Evolutionary conservation across 2,888 invertebrate genomes (phyloP), one percentile per base, ranked within the genome.

Genomic region (Tyria jacobaeae): DNA sequence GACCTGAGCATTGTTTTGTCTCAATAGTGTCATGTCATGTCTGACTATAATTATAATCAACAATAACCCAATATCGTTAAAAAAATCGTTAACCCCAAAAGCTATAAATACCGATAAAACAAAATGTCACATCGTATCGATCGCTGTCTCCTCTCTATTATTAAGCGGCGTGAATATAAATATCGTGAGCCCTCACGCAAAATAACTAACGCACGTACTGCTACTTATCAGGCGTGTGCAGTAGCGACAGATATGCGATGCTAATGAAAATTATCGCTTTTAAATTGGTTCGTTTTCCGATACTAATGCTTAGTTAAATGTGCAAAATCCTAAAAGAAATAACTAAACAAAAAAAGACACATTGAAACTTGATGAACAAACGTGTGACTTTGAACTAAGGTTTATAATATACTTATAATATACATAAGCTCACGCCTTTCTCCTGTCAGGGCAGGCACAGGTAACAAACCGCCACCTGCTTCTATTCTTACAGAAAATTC

Each of bases 111-210:
- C 14, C 47, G 37, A 39, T 24, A 41, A 55, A 37, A 59, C 37
- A 25, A 64, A 58, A 61, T 62, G 39, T 49, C 41, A 49, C 48
- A 52, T 54, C 39, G 21, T 41, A 60, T 61, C 54, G 53, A 66
- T 60, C 63, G 54, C 70, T 60, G 70, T 68, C 64, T 56, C 71
- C 66, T 65, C 82, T 86, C 79, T 86, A 82, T 85, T 85, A 88
- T 87, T 87, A 88, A 84, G 83, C 77, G 79, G 76, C 79, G 84
- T 86, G 86, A 85, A 86, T 86, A 87, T 88, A 88, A 87, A 87
- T 81, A 86, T 82, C 77, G 80, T 80, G 76, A 70, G 76, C 80
- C 82, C 85, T 85, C 84, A 84, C 85, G 85, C 82, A 81, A 84
- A 84, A 84, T 86, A 82, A 85, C 81, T 81, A 78, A 81, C 80